Percentiles rank a stretch among this genome's conserved stretches.
These are phyloP conservation scores for Zaprionus davidi DNA, from an alignment of 1,140 invertebrate species.

Conservation along the genomic window DNA sequence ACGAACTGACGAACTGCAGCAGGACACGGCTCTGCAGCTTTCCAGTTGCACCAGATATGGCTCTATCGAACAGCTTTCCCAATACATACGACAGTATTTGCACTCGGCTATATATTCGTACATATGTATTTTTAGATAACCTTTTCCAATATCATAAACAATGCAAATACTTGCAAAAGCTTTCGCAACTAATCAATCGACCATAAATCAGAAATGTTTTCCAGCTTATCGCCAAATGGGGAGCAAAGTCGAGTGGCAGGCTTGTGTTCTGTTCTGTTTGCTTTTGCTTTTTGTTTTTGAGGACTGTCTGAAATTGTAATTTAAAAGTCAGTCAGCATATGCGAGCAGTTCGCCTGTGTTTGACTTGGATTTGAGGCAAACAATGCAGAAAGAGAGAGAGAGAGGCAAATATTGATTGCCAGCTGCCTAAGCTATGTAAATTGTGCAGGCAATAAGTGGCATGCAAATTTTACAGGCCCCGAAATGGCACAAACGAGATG, in stretches of 20 bases:
- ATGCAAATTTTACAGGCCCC: slow-evolving; percentile 59
- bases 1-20: neutral
- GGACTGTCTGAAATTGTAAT: slow-evolving; percentile 25
- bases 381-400: slow-evolving; percentile 52
- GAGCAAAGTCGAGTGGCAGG: slow-evolving; percentile 4
- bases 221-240: slow-evolving; percentile 41
- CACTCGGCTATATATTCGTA: neutral
- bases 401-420: slow-evolving; percentile 53
- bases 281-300: neutral
- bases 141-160: neutral
- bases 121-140: neutral
- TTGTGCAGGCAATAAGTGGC: slow-evolving; percentile 63
- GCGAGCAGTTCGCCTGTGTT: slow-evolving; percentile 17
- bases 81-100: neutral
- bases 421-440: slow-evolving; percentile 50
- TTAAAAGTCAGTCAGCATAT: slow-evolving; percentile 35
- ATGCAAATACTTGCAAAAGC: slow-evolving; percentile 1
- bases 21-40: neutral
- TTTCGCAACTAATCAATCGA: slow-evolving; percentile 53
- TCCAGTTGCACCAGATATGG: neutral
- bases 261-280: neutral
- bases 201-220: slow-evolving; percentile 32
- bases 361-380: slow-evolving; percentile 30
- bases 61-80: neutral
- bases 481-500: slow-evolving; percentile 17